Conservation (phyloP, 2,888 invertebrate species). For the Hypolimnas misippus region DNA sequence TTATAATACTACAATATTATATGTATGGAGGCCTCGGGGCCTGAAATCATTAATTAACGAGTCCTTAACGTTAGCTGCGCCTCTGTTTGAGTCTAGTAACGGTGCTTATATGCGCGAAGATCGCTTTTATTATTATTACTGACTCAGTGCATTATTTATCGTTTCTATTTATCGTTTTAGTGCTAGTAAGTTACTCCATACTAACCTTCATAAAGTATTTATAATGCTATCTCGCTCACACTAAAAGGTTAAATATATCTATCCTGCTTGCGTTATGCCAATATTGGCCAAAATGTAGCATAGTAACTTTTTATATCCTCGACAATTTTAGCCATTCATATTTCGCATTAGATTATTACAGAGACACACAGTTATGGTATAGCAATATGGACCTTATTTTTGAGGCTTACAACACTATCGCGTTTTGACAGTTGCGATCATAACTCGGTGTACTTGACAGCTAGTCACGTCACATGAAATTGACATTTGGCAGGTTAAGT, state of each 20-base stretch:
- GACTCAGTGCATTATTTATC: constrained; percentile 13
- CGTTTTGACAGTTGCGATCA: constrained; percentile 34
- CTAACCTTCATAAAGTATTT: constrained; percentile 6
- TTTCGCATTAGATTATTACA: constrained; percentile 28
- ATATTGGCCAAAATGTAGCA: constrained; percentile 10
- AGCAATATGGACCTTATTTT: background rate
- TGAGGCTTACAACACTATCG: background rate
- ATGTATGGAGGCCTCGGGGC: too few relatives aligned
- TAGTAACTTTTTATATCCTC: constrained; percentile 22
- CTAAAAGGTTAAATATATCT: constrained; percentile 4
- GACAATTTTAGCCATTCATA: constrained; percentile 23
- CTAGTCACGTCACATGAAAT: constrained; percentile 73
- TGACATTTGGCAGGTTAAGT: constrained; percentile 61
- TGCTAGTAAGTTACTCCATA: constrained; percentile 25
- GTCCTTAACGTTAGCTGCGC: background rate
- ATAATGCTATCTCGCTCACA: constrained; percentile 18
- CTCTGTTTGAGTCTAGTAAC: constrained; percentile 8
- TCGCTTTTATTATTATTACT: constrained; percentile 13
- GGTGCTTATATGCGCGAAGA: constrained; percentile 8
- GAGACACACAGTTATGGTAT: constrained; percentile 32
- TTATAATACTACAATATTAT: too few relatives aligned
- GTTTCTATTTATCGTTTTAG: constrained; percentile 16
- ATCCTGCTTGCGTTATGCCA: constrained; percentile 9
- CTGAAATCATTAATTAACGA: too few relatives aligned
- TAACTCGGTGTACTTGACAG: constrained; percentile 63